These are phyloP conservation scores for Caenorhabditis sp. DNA, from an alignment of 2,888 invertebrate species.

Conservation along the genomic window DNA sequence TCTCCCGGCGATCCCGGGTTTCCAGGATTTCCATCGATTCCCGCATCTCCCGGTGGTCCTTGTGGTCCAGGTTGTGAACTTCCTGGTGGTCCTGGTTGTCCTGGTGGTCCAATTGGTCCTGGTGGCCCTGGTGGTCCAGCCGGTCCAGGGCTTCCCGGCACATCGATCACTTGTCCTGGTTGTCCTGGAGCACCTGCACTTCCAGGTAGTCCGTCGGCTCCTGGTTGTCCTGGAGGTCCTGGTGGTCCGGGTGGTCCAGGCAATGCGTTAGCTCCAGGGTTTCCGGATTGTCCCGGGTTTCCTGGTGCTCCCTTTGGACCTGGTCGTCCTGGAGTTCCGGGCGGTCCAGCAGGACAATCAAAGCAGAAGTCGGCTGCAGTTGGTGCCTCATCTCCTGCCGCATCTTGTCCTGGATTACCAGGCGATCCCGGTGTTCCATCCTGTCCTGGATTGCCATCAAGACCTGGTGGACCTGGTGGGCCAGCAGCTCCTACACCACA, in stretches of 20 bases:
- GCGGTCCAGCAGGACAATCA: constrained; percentile 48
- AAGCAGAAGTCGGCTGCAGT: constrained; percentile 46
- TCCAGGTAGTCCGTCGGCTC: constrained; percentile 50
- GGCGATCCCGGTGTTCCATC: constrained; percentile 50
- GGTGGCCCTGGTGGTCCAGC: constrained; percentile 50
- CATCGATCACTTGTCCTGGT: constrained; percentile 41
- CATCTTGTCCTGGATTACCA: constrained; percentile 45
- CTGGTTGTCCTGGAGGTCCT: constrained; percentile 58
- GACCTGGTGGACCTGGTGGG: constrained; percentile 44
- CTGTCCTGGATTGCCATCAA: constrained; percentile 41
- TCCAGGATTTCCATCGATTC: constrained; percentile 45
- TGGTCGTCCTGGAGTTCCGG: constrained; percentile 49
- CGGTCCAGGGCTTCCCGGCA: constrained; percentile 48
- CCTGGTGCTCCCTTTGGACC: constrained; percentile 59
- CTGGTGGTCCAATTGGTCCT: constrained; percentile 42
- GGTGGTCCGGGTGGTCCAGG: constrained; percentile 54
- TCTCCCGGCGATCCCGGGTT: constrained; percentile 45
- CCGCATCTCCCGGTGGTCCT: constrained; percentile 48
- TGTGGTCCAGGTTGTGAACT: constrained; percentile 47
- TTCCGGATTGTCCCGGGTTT: constrained; percentile 46
- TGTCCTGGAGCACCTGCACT: constrained; percentile 52
- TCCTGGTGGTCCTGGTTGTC: constrained; percentile 46
- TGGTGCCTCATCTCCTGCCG: constrained; percentile 39
- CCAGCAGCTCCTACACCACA: constrained; percentile 46
- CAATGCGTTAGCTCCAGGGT: constrained; percentile 47